Base-by-base conservation (phyloP, 2,888 invertebrate genomes). In the Atrina japonica region DNA sequence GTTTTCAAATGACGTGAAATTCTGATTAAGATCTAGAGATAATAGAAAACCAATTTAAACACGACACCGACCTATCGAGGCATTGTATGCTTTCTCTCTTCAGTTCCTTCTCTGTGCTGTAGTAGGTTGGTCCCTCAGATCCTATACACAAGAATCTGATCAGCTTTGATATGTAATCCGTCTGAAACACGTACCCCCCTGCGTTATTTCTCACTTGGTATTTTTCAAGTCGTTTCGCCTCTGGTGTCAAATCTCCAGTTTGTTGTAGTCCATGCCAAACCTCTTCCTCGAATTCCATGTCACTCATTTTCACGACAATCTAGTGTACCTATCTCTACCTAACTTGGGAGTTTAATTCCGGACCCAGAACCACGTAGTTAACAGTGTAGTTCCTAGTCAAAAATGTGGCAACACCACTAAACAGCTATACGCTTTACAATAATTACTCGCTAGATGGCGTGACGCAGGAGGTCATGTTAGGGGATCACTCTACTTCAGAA, bases 81-180 rank as follows among this genome's bases (percentile, higher is more conserved):
- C 80, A 82, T 21, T 78, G 56, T 3, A 86, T 80, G 76, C 88
- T 90, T 43, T 89, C 86, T 45, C 84, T 60, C 0, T 82, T 85
- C 41, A 90, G 76, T 41, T 88, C 82, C 66, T 83, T 75, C 58
- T 88, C 87, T 1, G 70, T 75, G 16, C 75, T 74, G 69, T 90
- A 88, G 70, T 88, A 91, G 6, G 85, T 85, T 11, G 88, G 89
- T n/a, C 88, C 86, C 49, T 83, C 81, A 5, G 82, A 70, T 21
- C 90, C 90, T 35, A 91, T 79, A 68, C 89, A 88, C 53, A 91
- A 78, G 74, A 90, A 90, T 27, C 91, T 84, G 27, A 84, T 78
- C 25, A 91, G 76, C 23, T 86, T 82, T 16, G 77, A 84, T 60
- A 84, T 73, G 50, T 90, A 88, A 61, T 83, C 83, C 6, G 90